phyloP scores from a whole-genome alignment of 2,113 vertebrate genomes.

The Embiotoca jacksoni region DNA sequence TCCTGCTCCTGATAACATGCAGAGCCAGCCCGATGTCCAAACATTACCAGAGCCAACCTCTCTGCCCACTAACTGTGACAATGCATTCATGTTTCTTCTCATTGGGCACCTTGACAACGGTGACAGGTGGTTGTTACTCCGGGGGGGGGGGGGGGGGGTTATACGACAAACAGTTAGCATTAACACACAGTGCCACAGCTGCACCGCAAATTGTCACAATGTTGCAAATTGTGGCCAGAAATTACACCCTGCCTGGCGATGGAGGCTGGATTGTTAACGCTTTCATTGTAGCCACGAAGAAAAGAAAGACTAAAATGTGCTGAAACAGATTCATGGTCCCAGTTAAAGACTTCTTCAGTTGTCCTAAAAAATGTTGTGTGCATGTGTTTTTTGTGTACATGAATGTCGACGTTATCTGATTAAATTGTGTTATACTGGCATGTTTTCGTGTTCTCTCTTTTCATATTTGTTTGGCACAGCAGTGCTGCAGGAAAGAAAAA shows the following conservation, averaged over 20 bases:
- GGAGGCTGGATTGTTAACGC: constrained; percentile 25
- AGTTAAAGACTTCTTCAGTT: neutral
- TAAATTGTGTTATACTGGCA: neutral
- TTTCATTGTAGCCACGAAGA: constrained; percentile 10
- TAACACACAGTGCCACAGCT: constrained; percentile 49
- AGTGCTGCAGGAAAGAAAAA: neutral
- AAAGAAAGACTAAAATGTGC: neutral
- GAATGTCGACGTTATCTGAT: neutral
- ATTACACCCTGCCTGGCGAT: constrained; percentile 39
- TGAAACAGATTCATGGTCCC: neutral
- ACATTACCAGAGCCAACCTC: constrained; percentile 50
- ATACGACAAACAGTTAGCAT: constrained; percentile 44
- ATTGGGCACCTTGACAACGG: constrained; percentile 56
- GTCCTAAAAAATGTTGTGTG: neutral
- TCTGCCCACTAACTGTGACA: constrained; percentile 43
- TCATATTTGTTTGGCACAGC: neutral
- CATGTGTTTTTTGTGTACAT: neutral
- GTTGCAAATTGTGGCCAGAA: constrained; percentile 33
- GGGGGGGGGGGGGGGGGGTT: constrained; percentile 35
- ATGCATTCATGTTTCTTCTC: constrained; percentile 54
- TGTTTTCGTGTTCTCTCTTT: constrained; percentile 2
- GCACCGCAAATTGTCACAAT: constrained; percentile 47
- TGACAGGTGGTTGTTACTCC: constrained; percentile 73
- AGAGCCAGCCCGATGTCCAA: constrained; percentile 59
- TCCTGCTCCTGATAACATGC: constrained; percentile 42